phyloP scores from a whole-genome alignment of 2,113 vertebrate species.

The Ahaetulla prasina region DNA sequence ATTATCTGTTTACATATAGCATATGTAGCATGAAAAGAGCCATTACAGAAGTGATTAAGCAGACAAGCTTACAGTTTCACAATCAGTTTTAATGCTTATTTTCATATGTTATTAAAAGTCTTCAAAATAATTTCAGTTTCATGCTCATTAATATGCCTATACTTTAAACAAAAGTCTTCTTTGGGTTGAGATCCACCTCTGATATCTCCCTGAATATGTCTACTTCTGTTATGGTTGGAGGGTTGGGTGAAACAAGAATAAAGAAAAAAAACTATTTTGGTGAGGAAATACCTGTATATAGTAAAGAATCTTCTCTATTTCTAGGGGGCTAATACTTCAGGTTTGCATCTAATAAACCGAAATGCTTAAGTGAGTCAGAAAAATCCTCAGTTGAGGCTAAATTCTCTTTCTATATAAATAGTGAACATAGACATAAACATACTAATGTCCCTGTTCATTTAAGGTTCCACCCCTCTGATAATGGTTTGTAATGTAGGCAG shows the following conservation, averaged over 20 bases:
- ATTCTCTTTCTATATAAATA: not conserved
- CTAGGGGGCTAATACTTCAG: not conserved
- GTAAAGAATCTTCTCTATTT: conserved; percentile 30
- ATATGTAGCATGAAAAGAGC: not conserved
- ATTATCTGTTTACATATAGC: not conserved
- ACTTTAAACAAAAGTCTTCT: not conserved
- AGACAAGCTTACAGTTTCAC: not conserved
- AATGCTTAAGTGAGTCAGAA: conserved; percentile 28
- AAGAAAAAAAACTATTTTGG: not conserved
- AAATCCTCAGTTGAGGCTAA: not conserved
- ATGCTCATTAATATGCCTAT: not conserved
- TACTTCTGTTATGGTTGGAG: not conserved
- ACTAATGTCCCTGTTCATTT: not conserved
- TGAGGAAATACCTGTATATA: not conserved
- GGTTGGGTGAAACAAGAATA: not conserved
- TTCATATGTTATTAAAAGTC: not conserved
- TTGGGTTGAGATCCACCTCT: not conserved
- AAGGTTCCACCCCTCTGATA: accelerated
- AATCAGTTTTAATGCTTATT: not conserved
- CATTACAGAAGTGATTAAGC: not conserved
- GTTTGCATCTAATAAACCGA: not conserved
- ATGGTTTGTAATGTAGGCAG: not conserved
- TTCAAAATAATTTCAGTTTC: not conserved
- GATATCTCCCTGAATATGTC: not conserved
- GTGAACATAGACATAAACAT: not conserved